Base-by-base conservation (phyloP, 2,888 invertebrate genomes). In the Chironomus riparius region DNA sequence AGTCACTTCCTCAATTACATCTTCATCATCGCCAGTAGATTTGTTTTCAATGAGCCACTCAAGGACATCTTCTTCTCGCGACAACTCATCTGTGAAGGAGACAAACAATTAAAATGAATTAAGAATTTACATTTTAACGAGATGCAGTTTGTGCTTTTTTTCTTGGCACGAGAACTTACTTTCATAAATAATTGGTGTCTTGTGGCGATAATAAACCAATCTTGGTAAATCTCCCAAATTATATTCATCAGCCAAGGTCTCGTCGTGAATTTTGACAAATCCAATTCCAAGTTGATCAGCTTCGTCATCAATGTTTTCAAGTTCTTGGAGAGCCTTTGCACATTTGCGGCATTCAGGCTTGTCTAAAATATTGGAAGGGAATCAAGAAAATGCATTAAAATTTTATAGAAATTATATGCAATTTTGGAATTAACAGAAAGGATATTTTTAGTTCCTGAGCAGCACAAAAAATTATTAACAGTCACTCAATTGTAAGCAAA, bases 251-350 rank as follows among this genome's bases (percentile, higher is more conserved):
- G 95, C 94, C 79, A 96, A 86, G 80, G 90, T 89, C 84, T 95
- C 93, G 82, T 96, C 96, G 81, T 94, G 92, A 82, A 96, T 95
- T 86, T 96, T 96, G 78, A 96, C 95, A 84, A 96, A 95, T 79
- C 95, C 95, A 81, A 96, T 95, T 78, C 94, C 95, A 78, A 96
- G 87, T 83, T 95, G 94, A 85, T 95, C 95, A 48, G 95, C 95
- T 84, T 96, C 95, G 81, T 96, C 95, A 82, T 95, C 95, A 82
- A 96, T 95, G 85, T 95, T 95, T 85, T 96, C 95, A 84, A 96
- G 84, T 85, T 95, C 95, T 85, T 92, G 91, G 78, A 95, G 87
- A 76, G 94, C 95, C 85, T 93, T 95, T 77, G 93, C 90, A 83
- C 95, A 95, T 85, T 92, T 94, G 83, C 94, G 93, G 86, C 95